Percentiles rank a stretch among this genome's conserved stretches.
These are phyloP conservation scores for Entosphenus tridentatus DNA, from an alignment of 2,113 vertebrate genomes.

Conservation along the genomic window DNA sequence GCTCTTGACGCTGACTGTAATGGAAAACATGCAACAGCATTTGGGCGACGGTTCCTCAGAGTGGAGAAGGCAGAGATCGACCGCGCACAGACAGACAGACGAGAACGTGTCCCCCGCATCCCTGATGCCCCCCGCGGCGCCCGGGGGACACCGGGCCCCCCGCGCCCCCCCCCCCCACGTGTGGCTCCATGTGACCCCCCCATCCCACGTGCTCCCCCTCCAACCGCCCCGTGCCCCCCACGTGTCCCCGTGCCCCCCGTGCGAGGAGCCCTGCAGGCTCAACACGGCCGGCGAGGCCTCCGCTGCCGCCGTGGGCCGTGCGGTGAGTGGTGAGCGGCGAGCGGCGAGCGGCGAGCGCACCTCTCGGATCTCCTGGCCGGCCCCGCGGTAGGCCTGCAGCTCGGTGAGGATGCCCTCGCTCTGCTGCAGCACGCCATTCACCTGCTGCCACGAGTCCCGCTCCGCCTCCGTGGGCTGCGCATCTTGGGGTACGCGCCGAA, in stretches of 20 bases:
- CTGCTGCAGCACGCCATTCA: slow-evolving; percentile 64
- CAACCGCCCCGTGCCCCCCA: rapidly evolving
- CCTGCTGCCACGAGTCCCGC: slow-evolving; percentile 70
- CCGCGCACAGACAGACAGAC: too few species aligned
- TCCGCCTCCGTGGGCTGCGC: slow-evolving; percentile 73
- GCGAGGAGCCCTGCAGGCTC: neutral
- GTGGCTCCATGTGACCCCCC: neutral
- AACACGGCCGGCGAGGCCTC: neutral
- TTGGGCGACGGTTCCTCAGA: too few species aligned
- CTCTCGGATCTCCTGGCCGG: slow-evolving; percentile 69
- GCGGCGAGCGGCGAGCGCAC: slow-evolving; percentile 14
- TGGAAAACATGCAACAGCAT: too few species aligned
- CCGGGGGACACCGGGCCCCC: neutral
- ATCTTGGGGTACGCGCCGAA: slow-evolving; percentile 22
- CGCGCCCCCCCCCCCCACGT: neutral
- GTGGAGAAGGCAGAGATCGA: too few species aligned
- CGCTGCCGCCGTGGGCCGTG: neutral
- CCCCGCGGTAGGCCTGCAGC: slow-evolving; percentile 63
- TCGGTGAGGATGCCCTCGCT: slow-evolving; percentile 54
- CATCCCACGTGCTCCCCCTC: too few species aligned
- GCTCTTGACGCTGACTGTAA: too few species aligned
- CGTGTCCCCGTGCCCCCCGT: neutral
- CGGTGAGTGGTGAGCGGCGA: rapidly evolving
- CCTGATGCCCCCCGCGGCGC: too few species aligned
- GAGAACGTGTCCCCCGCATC: too few species aligned